phyloP scores from a whole-genome alignment of 2,113 vertebrate species.

The western clawed frog (Xenopus tropicalis) region DNA sequence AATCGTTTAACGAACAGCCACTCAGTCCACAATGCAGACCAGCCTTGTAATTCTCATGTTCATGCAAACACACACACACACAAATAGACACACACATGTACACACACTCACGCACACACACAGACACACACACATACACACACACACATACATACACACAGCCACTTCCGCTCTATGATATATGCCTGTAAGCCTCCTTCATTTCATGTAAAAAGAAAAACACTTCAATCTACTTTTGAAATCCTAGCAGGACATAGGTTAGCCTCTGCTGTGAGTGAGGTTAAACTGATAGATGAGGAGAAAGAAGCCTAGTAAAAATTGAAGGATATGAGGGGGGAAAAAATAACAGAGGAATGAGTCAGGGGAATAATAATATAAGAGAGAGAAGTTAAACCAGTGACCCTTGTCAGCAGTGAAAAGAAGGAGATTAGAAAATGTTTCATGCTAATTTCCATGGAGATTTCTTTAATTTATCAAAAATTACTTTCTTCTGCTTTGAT shows the following conservation, averaged over 20 bases:
- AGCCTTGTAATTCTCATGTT: too few species aligned
- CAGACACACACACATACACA: too few species aligned
- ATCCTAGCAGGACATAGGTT: conserved; percentile 54
- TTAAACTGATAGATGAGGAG: conserved; percentile 49
- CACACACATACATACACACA: neutral
- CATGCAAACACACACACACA: too few species aligned
- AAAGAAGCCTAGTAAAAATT: conserved; percentile 54
- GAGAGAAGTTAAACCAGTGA: conserved; percentile 85
- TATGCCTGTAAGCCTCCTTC: neutral
- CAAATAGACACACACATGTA: too few species aligned
- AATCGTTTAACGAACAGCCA: too few species aligned
- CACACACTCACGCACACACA: too few species aligned
- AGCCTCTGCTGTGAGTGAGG: conserved; percentile 53
- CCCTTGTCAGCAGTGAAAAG: conserved; percentile 92
- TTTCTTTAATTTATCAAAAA: conserved; percentile 97
- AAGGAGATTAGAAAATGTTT: conserved; percentile 97
- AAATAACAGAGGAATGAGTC: conserved; percentile 65
- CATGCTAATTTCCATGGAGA: conserved; percentile 99
- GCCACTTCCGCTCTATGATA: neutral
- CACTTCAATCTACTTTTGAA: conserved; percentile 25
- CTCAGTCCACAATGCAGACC: too few species aligned
- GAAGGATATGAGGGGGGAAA: conserved; percentile 64
- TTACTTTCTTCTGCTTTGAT: conserved; percentile 89
- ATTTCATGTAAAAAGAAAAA: conserved; percentile 4
- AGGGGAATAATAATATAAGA: conserved; percentile 76